Evolutionary conservation across 2,888 invertebrate genomes (phyloP).

Genomic region (Lycophotia porphyrea): DNA sequence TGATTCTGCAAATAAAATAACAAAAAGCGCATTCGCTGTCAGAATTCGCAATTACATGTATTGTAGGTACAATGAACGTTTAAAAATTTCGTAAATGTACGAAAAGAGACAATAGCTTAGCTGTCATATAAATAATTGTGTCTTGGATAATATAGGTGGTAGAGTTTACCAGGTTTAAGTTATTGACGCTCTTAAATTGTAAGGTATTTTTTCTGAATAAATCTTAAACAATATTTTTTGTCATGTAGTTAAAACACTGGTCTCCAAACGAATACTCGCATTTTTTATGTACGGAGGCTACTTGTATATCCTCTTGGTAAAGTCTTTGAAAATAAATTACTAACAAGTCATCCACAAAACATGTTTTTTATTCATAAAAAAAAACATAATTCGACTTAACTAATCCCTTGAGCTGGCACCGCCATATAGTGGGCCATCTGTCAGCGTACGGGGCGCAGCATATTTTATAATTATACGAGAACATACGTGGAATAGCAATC

Average conservation of each 20-base stretch:
- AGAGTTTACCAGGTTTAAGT: slow-evolving; percentile 25
- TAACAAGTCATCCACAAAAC: neutral
- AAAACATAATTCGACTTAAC: neutral
- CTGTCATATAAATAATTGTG: slow-evolving; percentile 85
- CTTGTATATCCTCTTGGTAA: neutral
- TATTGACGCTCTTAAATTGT: neutral
- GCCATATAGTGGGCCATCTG: slow-evolving; percentile 81
- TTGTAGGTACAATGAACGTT: slow-evolving; percentile 68
- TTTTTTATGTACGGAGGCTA: neutral
- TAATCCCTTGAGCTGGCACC: slow-evolving; percentile 58
- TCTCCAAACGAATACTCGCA: neutral
- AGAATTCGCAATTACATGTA: slow-evolving; percentile 82
- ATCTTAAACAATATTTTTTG: neutral
- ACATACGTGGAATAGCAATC: slow-evolving; percentile 82
- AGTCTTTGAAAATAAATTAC: neutral
- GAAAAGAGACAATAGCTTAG: slow-evolving; percentile 83
- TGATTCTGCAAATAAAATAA: slow-evolving; percentile 85
- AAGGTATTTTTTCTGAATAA: neutral
- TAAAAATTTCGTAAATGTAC: slow-evolving; percentile 83
- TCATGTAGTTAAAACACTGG: neutral
- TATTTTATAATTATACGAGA: slow-evolving; percentile 86
- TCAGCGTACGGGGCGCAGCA: slow-evolving; percentile 79
- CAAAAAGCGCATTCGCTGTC: slow-evolving; percentile 77
- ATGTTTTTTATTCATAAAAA: neutral
- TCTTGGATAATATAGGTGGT: slow-evolving; percentile 56